Conservation (phyloP, 1,140 invertebrate species). For the Bathynomus jamesi region DNA sequence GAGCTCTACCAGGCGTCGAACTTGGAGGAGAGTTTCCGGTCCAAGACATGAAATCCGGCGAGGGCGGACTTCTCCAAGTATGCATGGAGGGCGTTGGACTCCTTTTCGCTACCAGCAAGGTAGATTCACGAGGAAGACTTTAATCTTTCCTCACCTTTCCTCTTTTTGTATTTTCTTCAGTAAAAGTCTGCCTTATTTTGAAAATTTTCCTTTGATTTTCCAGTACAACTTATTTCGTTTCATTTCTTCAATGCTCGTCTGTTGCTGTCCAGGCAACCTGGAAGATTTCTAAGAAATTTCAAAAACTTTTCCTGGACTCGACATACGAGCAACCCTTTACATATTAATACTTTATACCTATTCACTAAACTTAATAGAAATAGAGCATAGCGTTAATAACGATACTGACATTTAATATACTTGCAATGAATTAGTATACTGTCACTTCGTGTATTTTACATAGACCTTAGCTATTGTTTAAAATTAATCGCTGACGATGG, state of each 20-base stretch:
- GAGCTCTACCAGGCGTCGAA: slow-evolving; percentile 63
- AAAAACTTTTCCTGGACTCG: not conserved
- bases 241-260: no score
- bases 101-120: slow-evolving; percentile 98
- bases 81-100: slow-evolving; percentile 98
- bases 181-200: slow-evolving; percentile 2
- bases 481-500: no score
- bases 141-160: not conserved
- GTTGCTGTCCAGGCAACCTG: not conserved
- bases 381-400: no score
- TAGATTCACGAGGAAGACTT: slow-evolving; percentile 42
- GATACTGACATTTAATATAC: no score
- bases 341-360: no score
- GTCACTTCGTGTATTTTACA: not conserved
- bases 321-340: not conserved
- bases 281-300: not conserved
- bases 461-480: no score
- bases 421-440: not conserved
- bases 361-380: no score
- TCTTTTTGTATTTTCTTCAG: slow-evolving; percentile 39
- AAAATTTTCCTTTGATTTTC: slow-evolving; percentile 13
- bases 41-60: slow-evolving; percentile 89
- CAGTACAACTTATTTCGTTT: no score
- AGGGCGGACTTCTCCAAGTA: slow-evolving; percentile 93
- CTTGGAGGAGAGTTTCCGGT: slow-evolving; percentile 98